phyloP scores from a whole-genome alignment of 2,797 vertebrate genomes.

The Crypturellus tataupa region DNA sequence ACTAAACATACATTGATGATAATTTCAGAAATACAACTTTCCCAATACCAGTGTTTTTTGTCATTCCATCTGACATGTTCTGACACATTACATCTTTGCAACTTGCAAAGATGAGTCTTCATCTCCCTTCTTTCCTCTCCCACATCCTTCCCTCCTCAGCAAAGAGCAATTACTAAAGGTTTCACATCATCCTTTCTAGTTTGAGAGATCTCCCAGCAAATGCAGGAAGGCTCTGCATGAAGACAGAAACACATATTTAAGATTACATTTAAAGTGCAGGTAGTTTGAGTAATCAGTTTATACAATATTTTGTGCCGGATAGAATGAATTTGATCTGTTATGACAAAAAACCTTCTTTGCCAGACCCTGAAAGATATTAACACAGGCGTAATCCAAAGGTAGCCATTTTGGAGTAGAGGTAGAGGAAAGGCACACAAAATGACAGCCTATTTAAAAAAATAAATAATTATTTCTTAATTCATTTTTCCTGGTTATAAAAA shows the following conservation, averaged over 20 bases:
- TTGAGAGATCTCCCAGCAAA: neutral
- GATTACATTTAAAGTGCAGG: neutral
- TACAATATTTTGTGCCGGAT: neutral
- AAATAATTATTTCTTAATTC: too few relatives aligned
- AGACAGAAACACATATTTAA: neutral
- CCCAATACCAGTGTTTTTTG: neutral
- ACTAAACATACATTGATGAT: neutral
- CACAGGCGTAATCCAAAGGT: too few relatives aligned
- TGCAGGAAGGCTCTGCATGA: neutral
- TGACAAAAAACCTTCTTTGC: neutral
- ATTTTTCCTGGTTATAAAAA: too few relatives aligned
- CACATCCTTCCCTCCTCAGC: neutral
- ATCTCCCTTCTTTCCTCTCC: neutral
- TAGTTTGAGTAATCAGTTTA: neutral
- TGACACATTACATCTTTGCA: neutral
- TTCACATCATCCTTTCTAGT: neutral
- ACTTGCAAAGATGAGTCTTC: neutral
- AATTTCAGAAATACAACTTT: neutral
- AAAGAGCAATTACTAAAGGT: neutral
- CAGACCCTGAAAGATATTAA: neutral
- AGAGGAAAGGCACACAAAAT: too few relatives aligned
- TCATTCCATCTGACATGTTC: neutral
- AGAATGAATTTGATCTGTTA: neutral
- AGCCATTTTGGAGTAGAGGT: too few relatives aligned
- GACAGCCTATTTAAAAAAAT: too few relatives aligned